Base-by-base conservation (phyloP, 1,140 invertebrate genomes). In the Sycophaga agraensis region DNA sequence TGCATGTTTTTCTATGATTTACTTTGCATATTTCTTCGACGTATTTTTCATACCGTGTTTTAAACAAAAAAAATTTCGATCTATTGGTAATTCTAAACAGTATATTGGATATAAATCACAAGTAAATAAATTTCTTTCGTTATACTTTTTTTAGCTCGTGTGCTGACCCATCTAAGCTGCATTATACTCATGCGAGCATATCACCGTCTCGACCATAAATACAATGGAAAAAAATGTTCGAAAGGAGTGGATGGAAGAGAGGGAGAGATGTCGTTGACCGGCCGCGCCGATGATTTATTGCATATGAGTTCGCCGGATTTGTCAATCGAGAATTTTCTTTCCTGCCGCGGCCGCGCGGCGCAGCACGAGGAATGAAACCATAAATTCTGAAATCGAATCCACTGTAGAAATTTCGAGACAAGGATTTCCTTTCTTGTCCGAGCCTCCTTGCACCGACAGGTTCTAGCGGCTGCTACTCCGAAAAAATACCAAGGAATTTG, bases 291-390 rank as follows among this genome's bases (percentile, higher is more conserved):
- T 66, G 71, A 79, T 79, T 79, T 79, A 79, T 78, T 79, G 76
- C 75, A 76, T 77, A 79, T 78, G 76, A 79, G 75, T 75, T 77
- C 66, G 64, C 61, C 66, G 70, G 75, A 76, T 79, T 77, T 79
- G 76, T 78, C 77, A 78, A 77, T 75, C 67, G 68, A 67, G 63
- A 66, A 62, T 46, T 65, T 67, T 66, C 66, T 64, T 63, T 39
- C 22, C 55, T 8, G 21, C 21, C 12, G 64, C 49, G 57, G 63
- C 21, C 19, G 28, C n/a, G 17, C 6, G 11, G 39, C 21, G 22
- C 31, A n/a, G n/a, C n/a, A n/a, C 51, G 17, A 49, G 21, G 57
- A 50, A 28, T 43, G 46, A 31, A 43, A 21, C 59, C 35, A 62
- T 62, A 62, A 62, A 62, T 62, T 62, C 35, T 55, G 11, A 35